A percentile compares a stretch with the other conserved stretches of the same genome.
Conservation (phyloP, 1,140 invertebrate species). For the Triops longicaudatus region DNA sequence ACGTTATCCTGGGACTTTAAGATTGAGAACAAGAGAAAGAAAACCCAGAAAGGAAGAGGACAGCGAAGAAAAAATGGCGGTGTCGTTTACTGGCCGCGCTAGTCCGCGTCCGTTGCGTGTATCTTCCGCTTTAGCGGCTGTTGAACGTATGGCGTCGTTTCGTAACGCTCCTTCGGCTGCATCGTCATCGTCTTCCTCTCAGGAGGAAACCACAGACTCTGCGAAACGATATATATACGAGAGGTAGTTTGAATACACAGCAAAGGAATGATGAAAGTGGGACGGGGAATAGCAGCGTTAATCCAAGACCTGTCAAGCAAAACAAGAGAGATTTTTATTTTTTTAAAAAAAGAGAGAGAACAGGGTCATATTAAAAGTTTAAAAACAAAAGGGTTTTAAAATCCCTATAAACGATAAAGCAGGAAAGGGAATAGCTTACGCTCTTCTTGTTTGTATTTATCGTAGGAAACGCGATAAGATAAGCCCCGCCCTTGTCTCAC, state of each 20-base stretch:
- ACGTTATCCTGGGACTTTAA: neutral
- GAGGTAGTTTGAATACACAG: neutral
- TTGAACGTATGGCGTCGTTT: neutral
- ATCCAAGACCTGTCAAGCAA: too few relatives aligned
- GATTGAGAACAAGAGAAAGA: neutral
- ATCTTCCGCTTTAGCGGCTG: conserved; percentile 2
- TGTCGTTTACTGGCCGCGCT: neutral
- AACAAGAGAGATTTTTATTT: too few relatives aligned
- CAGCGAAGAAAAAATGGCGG: neutral
- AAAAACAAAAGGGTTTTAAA: too few relatives aligned
- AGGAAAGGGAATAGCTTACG: neutral
- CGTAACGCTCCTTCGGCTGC: neutral
- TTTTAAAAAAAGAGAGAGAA: too few relatives aligned
- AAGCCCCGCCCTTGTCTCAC: neutral
- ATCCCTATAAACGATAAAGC: neutral
- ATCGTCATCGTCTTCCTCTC: neutral
- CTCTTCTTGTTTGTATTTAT: neutral
- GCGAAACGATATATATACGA: neutral
- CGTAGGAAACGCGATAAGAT: neutral
- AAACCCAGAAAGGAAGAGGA: neutral
- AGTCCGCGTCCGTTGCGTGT: conserved; percentile 7
- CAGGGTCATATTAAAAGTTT: too few relatives aligned
- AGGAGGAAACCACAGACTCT: neutral
- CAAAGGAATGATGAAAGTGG: too few relatives aligned
- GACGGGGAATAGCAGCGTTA: too few relatives aligned